Percentiles rank a stretch among this genome's conserved stretches.
Evolutionary conservation across 2,113 vertebrate species (phyloP).

Genomic region (Tapirus terrestris): DNA sequence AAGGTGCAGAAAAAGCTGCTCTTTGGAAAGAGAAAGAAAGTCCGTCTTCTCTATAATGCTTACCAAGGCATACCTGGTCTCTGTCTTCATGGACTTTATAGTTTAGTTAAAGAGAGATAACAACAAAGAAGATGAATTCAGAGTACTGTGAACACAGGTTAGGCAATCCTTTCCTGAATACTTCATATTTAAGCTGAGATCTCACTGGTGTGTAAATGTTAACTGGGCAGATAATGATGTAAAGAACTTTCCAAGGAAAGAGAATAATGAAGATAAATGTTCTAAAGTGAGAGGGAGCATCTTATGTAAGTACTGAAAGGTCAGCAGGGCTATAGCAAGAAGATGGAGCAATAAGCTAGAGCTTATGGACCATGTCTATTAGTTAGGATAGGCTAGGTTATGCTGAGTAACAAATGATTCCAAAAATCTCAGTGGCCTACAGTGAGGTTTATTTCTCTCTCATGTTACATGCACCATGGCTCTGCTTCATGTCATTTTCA

Average conservation of each 20-base stretch:
- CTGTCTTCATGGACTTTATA: background rate
- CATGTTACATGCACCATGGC: background rate
- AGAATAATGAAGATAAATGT: background rate
- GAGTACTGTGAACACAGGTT: background rate
- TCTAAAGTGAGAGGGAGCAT: background rate
- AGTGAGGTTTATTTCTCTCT: background rate
- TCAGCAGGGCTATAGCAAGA: background rate
- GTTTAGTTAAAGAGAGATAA: background rate
- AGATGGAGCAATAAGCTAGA: background rate
- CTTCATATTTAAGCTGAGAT: background rate
- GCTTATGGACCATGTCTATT: background rate
- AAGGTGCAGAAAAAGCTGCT: background rate
- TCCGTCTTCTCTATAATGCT: background rate
- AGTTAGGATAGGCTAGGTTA: background rate
- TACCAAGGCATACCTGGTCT: background rate
- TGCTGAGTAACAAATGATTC: background rate
- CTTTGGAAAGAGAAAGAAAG: background rate
- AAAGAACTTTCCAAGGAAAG: background rate
- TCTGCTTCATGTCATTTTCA: background rate
- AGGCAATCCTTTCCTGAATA: background rate
- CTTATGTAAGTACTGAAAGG: background rate
- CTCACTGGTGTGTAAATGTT: slow-evolving; percentile 1
- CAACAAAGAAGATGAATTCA: background rate
- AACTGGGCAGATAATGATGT: background rate
- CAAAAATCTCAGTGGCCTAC: background rate